Evolutionary conservation across 2,888 invertebrate species (phyloP).

Genomic region (Stenotaenia linearis): DNA sequence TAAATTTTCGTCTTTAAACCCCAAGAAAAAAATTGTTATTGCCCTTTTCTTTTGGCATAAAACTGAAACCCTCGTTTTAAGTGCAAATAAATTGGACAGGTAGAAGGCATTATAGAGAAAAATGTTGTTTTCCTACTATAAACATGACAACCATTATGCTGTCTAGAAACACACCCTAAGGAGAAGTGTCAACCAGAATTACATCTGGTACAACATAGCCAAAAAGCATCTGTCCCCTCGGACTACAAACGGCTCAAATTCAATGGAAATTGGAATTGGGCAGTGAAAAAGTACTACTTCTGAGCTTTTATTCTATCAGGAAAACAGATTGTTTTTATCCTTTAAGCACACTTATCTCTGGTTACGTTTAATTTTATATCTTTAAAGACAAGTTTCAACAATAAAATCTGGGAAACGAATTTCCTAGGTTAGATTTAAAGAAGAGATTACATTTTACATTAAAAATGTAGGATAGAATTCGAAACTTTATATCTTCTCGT

Average conservation of each 20-base stretch:
- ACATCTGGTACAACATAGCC: slow-evolving; percentile 1
- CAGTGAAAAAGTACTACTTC: not conserved
- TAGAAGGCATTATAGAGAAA: slow-evolving; percentile 1
- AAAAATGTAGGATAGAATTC: no score
- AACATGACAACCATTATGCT: slow-evolving; percentile 20
- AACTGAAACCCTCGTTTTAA: slow-evolving; percentile 1
- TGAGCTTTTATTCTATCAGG: not conserved
- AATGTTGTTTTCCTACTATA: slow-evolving; percentile 23
- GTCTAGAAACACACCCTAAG: slow-evolving; percentile 19
- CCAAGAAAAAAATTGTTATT: not conserved
- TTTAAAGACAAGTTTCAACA: not conserved
- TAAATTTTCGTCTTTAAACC: not conserved
- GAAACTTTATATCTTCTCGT: no score
- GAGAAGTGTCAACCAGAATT: slow-evolving; percentile 12
- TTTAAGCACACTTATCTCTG: not conserved
- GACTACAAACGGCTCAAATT: slow-evolving; percentile 1
- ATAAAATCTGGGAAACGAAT: no score
- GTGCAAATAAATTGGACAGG: slow-evolving; percentile 16
- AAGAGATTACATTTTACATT: no score
- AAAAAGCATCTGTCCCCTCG: slow-evolving; percentile 11
- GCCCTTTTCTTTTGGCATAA: not conserved
- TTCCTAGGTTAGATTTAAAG: no score
- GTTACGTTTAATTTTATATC: not conserved
- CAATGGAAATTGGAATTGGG: slow-evolving; percentile 8
- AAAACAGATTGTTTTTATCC: not conserved